Evolutionary conservation across 2,113 vertebrate genomes (phyloP).

Genomic region (Monarcha castaneiventris): DNA sequence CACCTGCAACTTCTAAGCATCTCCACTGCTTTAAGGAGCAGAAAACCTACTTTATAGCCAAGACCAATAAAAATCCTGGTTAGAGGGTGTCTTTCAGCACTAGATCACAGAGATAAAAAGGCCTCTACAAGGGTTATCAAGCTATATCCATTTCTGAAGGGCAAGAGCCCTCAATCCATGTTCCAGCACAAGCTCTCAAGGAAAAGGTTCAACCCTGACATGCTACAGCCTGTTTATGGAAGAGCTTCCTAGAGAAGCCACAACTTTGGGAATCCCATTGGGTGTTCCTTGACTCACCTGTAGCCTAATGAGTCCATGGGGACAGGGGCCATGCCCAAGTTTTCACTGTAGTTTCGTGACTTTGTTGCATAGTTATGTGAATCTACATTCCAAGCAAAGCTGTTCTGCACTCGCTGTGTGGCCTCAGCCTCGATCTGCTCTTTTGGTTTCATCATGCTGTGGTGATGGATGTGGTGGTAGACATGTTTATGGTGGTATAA

Average conservation of each 20-base stretch:
- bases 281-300: slow-evolving; percentile 72
- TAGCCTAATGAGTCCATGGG: slow-evolving; percentile 81
- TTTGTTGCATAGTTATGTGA: slow-evolving; percentile 81
- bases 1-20: neutral
- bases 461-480: slow-evolving; percentile 86
- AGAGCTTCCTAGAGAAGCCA: neutral
- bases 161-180: neutral
- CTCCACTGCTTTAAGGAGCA: neutral
- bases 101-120: neutral
- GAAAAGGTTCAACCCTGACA: neutral
- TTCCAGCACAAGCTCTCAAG: neutral
- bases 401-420: slow-evolving; percentile 71
- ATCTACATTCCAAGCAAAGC: slow-evolving; percentile 80
- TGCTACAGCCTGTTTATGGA: neutral
- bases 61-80: neutral
- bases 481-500: slow-evolving; percentile 85
- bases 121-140: neutral
- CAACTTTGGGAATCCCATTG: accelerated
- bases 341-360: slow-evolving; percentile 84
- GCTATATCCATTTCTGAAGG: neutral
- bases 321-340: slow-evolving; percentile 57
- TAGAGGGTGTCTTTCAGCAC: neutral
- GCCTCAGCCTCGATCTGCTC: slow-evolving; percentile 83
- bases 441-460: slow-evolving; percentile 77
- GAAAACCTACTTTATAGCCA: neutral